Percentiles rank a stretch among this genome's conserved stretches.
phyloP scores from a whole-genome alignment of 2,797 vertebrate genomes.

The Diplodus puntazzo region DNA sequence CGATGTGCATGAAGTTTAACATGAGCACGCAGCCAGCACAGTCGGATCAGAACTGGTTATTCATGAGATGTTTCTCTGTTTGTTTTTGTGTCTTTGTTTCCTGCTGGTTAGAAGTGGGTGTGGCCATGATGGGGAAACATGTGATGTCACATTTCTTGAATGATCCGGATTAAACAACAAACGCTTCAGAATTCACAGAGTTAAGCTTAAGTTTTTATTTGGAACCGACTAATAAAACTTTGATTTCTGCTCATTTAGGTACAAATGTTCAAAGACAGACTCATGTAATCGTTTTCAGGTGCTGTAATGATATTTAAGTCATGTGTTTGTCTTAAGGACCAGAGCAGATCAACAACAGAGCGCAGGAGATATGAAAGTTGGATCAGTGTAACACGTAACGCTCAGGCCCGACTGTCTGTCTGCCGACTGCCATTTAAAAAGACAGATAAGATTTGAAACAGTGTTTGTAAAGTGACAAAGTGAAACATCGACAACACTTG shows the following conservation, averaged over 20 bases:
- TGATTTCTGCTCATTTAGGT: background rate
- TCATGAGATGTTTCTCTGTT: background rate
- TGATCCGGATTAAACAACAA: background rate
- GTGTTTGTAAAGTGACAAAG: background rate
- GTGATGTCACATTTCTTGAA: background rate
- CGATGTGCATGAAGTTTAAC: too few relatives aligned
- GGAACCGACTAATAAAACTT: too few relatives aligned
- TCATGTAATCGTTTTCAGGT: background rate
- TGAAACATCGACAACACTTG: background rate
- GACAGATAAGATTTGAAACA: conserved; percentile 11
- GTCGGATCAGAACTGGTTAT: background rate
- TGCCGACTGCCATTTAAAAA: background rate
- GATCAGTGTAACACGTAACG: background rate
- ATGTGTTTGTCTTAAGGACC: background rate
- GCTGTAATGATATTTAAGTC: background rate
- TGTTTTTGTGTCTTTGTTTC: background rate
- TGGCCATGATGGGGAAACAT: background rate
- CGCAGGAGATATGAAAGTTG: background rate
- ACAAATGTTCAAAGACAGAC: background rate
- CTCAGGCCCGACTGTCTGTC: background rate
- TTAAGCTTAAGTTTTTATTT: background rate
- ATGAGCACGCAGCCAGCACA: background rate
- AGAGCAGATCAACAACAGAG: background rate
- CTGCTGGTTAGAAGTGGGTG: background rate
- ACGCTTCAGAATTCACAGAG: background rate